phyloP scores from a whole-genome alignment of 2,113 vertebrate genomes.

The human (Homo sapiens) region GRCh38 chr6:38497001-38497500 shows the following conservation, averaged over 20 bases:
- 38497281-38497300: constrained; percentile 50
- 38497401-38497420: constrained; percentile 33
- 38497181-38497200: constrained; percentile 67
- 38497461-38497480: background rate
- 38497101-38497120: constrained; percentile 68
- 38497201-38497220: constrained; percentile 70
- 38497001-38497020: background rate
- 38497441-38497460: background rate
- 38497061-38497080: constrained; percentile 41
- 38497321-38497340: constrained; percentile 51
- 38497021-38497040: background rate
- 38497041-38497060: constrained; percentile 62
- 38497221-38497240: constrained; percentile 74
- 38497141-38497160: constrained; percentile 77
- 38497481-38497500: constrained; percentile 16
- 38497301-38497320: constrained; percentile 19
- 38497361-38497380: background rate
- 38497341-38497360: constrained; percentile 48
- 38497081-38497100: constrained; percentile 64
- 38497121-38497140: constrained; percentile 68
- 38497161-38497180: constrained; percentile 73
- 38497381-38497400: background rate
- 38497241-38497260: constrained; percentile 70
- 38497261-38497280: background rate
- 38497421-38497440: background rate